These are phyloP conservation scores for Cataglyphis hispanica DNA, from an alignment of 1,140 invertebrate genomes.

Conservation along the genomic window DNA sequence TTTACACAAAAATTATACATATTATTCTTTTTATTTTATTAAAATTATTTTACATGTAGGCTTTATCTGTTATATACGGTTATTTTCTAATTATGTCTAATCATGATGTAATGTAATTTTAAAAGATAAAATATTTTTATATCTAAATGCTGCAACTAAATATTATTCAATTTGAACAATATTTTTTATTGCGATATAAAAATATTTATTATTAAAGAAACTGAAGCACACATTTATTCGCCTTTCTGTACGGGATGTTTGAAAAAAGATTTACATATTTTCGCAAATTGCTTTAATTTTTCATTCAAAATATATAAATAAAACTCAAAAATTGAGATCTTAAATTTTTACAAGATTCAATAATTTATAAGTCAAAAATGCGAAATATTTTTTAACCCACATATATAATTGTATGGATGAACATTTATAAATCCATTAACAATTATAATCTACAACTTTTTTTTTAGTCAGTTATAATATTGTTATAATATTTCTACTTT, in stretches of 20 bases:
- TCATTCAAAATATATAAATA: background rate
- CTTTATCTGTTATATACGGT: background rate
- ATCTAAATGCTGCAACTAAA: background rate
- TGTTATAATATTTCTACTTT: background rate
- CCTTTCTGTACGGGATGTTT: background rate
- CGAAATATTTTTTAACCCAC: background rate
- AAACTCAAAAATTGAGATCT: background rate
- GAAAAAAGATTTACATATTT: background rate
- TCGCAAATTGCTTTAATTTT: constrained; percentile 18
- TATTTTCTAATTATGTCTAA: background rate
- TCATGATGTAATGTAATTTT: background rate
- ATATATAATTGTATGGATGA: background rate
- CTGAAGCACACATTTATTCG: background rate
- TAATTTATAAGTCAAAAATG: constrained; percentile 22
- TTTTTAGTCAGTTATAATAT: background rate
- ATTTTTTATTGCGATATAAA: constrained; percentile 1
- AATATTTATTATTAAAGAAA: background rate
- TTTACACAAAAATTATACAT: background rate
- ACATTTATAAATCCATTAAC: background rate
- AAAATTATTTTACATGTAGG: background rate
- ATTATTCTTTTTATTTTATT: background rate
- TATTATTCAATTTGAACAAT: background rate
- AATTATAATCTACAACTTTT: constrained; percentile 6
- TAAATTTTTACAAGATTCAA: background rate
- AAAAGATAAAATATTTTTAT: background rate